phyloP scores from a whole-genome alignment of 2,113 vertebrate genomes.

The Aleadryas rufinucha region DNA sequence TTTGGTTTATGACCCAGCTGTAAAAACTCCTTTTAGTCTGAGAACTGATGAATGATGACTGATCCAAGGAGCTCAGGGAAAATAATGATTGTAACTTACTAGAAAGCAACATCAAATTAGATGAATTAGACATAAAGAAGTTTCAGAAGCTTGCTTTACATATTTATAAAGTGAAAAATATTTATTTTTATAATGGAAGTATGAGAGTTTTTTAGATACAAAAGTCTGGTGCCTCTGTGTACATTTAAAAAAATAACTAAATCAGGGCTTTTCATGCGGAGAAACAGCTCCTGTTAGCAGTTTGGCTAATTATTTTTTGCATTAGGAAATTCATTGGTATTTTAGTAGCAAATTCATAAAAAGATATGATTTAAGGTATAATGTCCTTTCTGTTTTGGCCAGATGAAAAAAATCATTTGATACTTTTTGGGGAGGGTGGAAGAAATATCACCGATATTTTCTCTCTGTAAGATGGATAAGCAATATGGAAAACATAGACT shows the following conservation, averaged over 20 bases:
- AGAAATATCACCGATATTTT: not conserved
- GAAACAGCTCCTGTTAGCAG: not conserved
- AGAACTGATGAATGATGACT: constrained; percentile 69
- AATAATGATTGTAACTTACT: constrained; percentile 37
- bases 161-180: constrained; percentile 11
- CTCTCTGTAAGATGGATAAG: not conserved
- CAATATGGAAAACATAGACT: not conserved
- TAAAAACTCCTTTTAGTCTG: constrained; percentile 74
- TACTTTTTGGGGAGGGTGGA: not conserved
- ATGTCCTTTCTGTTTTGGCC: not conserved
- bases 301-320: not conserved
- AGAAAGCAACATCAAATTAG: constrained; percentile 50
- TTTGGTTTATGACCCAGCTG: constrained; percentile 80
- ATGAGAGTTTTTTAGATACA: not conserved
- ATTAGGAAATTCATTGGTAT: not conserved
- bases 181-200: constrained; percentile 4
- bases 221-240: not conserved
- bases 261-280: not conserved
- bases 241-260: not conserved
- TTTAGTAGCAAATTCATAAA: not conserved
- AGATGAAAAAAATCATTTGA: not conserved
- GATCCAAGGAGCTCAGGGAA: constrained; percentile 42
- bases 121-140: constrained; percentile 29
- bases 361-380: not conserved
- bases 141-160: constrained; percentile 61